phyloP scores from a whole-genome alignment of 2,888 invertebrate species.

The Tetheella fluctuosa region DNA sequence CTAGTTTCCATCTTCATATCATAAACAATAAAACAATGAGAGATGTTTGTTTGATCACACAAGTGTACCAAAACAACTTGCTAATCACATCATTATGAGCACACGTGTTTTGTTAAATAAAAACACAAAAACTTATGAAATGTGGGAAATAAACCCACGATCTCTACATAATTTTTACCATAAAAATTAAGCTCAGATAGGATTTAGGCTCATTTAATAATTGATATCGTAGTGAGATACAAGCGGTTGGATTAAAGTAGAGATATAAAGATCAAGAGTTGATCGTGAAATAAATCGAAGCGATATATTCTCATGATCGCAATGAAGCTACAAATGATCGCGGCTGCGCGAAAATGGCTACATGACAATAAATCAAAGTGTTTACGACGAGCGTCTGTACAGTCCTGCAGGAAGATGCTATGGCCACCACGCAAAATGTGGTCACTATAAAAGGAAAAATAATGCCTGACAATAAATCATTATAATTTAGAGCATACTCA shows the following conservation, averaged over 20 bases:
- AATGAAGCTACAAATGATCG: conserved; percentile 58
- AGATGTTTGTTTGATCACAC: neutral
- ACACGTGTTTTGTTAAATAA: neutral
- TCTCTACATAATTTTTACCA: neutral
- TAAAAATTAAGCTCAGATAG: too few species aligned
- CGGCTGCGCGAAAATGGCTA: conserved; percentile 53
- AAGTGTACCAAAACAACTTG: neutral
- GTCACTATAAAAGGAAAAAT: conserved; percentile 45
- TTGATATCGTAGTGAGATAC: too few species aligned
- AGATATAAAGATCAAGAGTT: too few species aligned
- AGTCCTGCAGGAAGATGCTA: conserved; percentile 41
- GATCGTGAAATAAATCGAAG: too few species aligned
- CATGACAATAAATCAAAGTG: conserved; percentile 57
- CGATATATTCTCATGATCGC: conserved; percentile 13
- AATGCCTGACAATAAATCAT: conserved; percentile 52
- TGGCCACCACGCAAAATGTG: conserved; percentile 36
- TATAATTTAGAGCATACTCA: conserved; percentile 55
- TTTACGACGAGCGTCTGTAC: conserved; percentile 56
- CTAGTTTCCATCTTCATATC: neutral
- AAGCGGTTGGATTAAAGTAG: too few species aligned
- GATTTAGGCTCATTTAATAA: too few species aligned
- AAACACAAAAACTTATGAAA: too few species aligned
- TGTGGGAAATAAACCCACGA: neutral
- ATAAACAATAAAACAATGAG: too few species aligned
- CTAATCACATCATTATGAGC: neutral